These are phyloP conservation scores for Aspidiotus rigidus DNA, from an alignment of 2,888 invertebrate species.

Conservation along the genomic window DNA sequence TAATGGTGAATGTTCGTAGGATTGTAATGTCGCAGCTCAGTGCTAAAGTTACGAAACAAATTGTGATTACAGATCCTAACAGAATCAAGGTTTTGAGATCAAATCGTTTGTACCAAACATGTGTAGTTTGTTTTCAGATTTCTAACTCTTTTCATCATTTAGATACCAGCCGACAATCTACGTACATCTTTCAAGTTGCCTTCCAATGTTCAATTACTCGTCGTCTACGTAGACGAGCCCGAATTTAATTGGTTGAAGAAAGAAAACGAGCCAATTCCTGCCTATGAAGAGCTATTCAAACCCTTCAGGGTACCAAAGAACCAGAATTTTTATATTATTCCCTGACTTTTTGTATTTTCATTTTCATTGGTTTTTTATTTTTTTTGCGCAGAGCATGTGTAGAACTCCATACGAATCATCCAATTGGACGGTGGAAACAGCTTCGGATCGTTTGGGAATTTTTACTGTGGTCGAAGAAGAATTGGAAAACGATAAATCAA, in stretches of 20 bases:
- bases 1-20: conserved; percentile 46
- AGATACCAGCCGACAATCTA: conserved; percentile 63
- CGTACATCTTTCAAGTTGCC: conserved; percentile 61
- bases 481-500: conserved; percentile 35
- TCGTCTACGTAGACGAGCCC: conserved; percentile 59
- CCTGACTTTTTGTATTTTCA: too few species aligned
- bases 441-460: not conserved
- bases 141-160: conserved; percentile 20
- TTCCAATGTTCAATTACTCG: conserved; percentile 67
- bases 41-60: conserved; percentile 62
- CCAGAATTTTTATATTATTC: too few species aligned
- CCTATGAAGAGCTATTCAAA: too few species aligned
- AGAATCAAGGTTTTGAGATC: conserved; percentile 54
- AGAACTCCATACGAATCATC: too few species aligned
- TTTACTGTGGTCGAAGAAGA: conserved; percentile 69
- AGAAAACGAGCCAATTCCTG: not conserved
- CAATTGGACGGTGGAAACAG: not conserved
- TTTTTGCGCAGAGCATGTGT: too few species aligned
- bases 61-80: conserved; percentile 73
- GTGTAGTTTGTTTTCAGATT: not conserved
- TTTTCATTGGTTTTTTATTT: too few species aligned
- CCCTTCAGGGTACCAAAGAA: too few species aligned
- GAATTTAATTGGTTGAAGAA: conserved; percentile 49
- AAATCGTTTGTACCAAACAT: too few species aligned
- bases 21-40: conserved; percentile 71